Evolutionary conservation across 2,888 invertebrate genomes (phyloP).

Genomic region (Leptarthrus brevirostris): DNA sequence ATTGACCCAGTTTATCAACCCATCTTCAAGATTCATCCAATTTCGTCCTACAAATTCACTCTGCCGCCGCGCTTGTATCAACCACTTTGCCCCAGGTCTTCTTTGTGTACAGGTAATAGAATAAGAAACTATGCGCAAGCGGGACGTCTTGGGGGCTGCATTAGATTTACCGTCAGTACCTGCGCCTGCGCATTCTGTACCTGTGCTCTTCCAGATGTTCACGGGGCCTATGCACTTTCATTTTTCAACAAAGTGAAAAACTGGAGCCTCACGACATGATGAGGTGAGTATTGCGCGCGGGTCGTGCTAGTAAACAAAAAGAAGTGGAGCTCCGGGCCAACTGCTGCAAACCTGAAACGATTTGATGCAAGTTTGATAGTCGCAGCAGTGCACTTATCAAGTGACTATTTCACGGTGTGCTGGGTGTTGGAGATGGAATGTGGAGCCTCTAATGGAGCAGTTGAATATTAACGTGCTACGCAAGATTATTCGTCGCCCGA

Average conservation of each 20-base stretch:
- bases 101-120: background rate
- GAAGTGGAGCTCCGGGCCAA: conserved; percentile 21
- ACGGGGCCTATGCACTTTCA: conserved; percentile 30
- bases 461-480: conserved; percentile 40
- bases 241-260: conserved; percentile 37
- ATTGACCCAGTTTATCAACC: conserved; percentile 31
- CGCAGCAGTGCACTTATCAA: conserved; percentile 22
- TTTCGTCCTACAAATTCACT: conserved; percentile 39
- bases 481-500: conserved; percentile 30
- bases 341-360: conserved; percentile 28
- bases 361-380: conserved; percentile 39
- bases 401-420: conserved; percentile 28
- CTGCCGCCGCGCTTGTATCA: background rate
- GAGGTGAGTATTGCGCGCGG: conserved; percentile 26
- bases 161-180: background rate
- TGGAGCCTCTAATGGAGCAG: conserved; percentile 48
- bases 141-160: background rate
- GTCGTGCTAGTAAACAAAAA: conserved; percentile 27
- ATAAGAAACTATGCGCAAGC: background rate
- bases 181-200: conserved; percentile 13
- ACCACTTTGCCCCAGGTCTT: background rate
- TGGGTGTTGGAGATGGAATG: conserved; percentile 37
- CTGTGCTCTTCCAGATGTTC: conserved; percentile 34
- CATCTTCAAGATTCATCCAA: conserved; percentile 41
- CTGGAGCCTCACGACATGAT: conserved; percentile 32